Evolutionary conservation across 2,888 invertebrate genomes (phyloP).

Genomic region (Lacanobia oleracea): DNA sequence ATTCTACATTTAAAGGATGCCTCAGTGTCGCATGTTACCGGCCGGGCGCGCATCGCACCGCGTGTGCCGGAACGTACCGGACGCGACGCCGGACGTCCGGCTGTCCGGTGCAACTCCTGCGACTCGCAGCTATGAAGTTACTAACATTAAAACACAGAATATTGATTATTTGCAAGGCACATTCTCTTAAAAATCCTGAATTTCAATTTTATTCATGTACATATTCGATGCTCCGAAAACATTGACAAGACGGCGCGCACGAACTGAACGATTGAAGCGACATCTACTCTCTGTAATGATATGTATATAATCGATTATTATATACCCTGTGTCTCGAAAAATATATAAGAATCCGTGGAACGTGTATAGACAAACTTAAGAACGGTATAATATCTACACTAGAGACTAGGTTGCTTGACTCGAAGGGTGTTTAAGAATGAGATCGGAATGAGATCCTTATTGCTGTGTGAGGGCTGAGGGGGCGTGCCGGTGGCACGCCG

Average conservation of each 20-base stretch:
- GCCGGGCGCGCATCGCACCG: slow-evolving; percentile 63
- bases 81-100: slow-evolving; percentile 40
- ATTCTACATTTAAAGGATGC: slow-evolving; percentile 54
- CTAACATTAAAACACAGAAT: slow-evolving; percentile 90
- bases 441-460: slow-evolving; percentile 79
- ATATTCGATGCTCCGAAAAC: slow-evolving; percentile 82
- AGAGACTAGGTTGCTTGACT: slow-evolving; percentile 75
- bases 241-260: slow-evolving; percentile 79
- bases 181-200: slow-evolving; percentile 90
- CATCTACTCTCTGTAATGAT: slow-evolving; percentile 83
- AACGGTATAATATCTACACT: slow-evolving; percentile 76
- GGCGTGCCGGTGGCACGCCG: slow-evolving; percentile 65
- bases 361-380: slow-evolving; percentile 74
- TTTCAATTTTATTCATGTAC: slow-evolving; percentile 84
- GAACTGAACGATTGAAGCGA: slow-evolving; percentile 79
- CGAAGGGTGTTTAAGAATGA: slow-evolving; percentile 75
- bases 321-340: slow-evolving; percentile 89
- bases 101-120: slow-evolving; percentile 67
- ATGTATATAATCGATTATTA: slow-evolving; percentile 88
- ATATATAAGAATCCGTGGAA: slow-evolving; percentile 80
- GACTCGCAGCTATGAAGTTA: slow-evolving; percentile 82
- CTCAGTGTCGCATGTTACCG: slow-evolving; percentile 67
- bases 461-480: slow-evolving; percentile 74
- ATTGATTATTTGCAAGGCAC: slow-evolving; percentile 90
- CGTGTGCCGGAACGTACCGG: not conserved